These are phyloP conservation scores for Cyprinella venusta DNA, from an alignment of 2,797 vertebrate genomes.

Conservation along the genomic window DNA sequence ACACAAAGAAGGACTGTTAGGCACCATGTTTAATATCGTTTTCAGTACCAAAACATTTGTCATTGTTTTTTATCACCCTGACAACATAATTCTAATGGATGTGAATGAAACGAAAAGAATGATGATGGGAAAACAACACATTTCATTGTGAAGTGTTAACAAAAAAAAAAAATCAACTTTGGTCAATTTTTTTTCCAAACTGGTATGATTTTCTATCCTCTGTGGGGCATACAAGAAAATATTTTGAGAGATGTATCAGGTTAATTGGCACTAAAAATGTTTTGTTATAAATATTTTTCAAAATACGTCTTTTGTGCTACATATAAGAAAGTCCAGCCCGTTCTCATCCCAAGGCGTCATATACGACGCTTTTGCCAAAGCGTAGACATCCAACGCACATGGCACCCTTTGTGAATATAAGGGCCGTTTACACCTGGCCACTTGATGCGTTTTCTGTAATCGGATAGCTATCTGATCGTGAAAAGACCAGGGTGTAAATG, in stretches of 20 bases:
- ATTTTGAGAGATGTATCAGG: not conserved
- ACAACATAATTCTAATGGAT: not conserved
- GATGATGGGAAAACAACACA: constrained; percentile 6
- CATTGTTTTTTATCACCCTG: not conserved
- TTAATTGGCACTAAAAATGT: not conserved
- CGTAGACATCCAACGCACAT: too few species aligned
- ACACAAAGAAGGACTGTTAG: constrained; percentile 18
- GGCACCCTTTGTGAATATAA: too few species aligned
- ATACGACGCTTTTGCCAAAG: too few species aligned
- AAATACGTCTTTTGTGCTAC: not conserved
- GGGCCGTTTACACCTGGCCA: too few species aligned
- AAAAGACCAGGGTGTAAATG: too few species aligned
- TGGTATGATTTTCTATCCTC: not conserved
- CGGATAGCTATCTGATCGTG: too few species aligned
- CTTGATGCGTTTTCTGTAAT: too few species aligned
- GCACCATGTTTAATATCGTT: not conserved
- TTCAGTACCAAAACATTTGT: constrained; percentile 1
- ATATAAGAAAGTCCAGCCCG: not conserved
- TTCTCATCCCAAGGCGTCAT: too few species aligned
- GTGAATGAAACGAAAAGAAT: not conserved
- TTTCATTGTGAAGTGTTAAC: not conserved
- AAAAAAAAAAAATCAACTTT: too few species aligned
- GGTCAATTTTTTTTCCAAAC: not conserved
- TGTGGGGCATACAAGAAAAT: not conserved
- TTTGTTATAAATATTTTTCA: not conserved